A percentile compares a stretch with the other conserved stretches of the same genome.
These are phyloP conservation scores for Sapayoa aenigma DNA, from an alignment of 2,113 vertebrate genomes.

Conservation along the genomic window DNA sequence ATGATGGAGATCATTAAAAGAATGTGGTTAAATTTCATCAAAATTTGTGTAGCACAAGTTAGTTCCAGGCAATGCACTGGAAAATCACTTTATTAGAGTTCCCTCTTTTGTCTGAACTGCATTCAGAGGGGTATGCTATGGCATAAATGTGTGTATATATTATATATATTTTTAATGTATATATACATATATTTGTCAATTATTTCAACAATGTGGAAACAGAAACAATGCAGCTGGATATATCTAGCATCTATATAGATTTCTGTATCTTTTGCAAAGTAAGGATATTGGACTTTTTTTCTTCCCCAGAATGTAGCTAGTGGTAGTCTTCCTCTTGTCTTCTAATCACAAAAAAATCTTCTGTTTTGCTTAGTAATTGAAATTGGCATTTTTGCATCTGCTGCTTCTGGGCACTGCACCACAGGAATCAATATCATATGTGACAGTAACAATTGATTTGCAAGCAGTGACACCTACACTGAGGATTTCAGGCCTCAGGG, in stretches of 20 bases:
- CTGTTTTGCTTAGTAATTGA: slow-evolving; percentile 23
- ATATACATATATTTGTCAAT: not conserved
- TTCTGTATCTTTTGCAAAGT: not conserved
- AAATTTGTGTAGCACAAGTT: not conserved
- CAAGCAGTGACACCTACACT: not conserved
- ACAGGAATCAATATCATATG: not conserved
- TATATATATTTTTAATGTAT: not conserved
- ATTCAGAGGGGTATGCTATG: not conserved
- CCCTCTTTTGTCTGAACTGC: not conserved
- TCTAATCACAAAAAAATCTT: slow-evolving; percentile 7
- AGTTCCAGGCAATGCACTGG: not conserved
- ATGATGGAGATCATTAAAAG: not conserved
- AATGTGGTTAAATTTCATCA: not conserved
- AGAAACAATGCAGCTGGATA: not conserved
- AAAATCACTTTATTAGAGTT: not conserved
- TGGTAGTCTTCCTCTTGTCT: not conserved
- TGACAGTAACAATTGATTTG: slow-evolving; percentile 19
- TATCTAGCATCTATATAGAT: not conserved
- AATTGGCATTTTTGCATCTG: not conserved
- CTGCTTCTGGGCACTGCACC: not conserved
- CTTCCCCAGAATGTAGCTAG: not conserved
- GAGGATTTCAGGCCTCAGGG: not conserved
- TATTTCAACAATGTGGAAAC: not conserved
- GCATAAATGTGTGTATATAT: not conserved
- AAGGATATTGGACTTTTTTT: not conserved